phyloP scores from a whole-genome alignment of 2,888 invertebrate species.

The Phytoseiulus persimilis region DNA sequence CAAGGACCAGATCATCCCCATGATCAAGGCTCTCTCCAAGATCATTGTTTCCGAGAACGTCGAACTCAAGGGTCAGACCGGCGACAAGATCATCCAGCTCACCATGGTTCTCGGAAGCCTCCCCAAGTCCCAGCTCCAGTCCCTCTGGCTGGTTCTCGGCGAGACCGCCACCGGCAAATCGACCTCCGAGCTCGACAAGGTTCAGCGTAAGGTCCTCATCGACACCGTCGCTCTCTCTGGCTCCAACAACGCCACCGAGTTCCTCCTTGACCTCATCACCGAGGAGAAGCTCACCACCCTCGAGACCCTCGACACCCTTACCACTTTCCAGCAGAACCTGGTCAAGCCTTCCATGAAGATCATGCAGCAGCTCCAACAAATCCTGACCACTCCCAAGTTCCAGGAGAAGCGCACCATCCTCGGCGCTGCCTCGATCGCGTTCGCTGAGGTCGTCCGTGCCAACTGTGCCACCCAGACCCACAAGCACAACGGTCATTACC shows the following conservation, averaged over 20 bases:
- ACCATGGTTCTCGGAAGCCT: slow-evolving; percentile 14
- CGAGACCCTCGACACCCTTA: slow-evolving; percentile 20
- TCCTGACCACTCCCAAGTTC: slow-evolving; percentile 6
- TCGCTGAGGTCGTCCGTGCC: slow-evolving; percentile 6
- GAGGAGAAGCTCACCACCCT: slow-evolving; percentile 15
- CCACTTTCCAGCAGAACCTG: neutral
- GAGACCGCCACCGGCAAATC: neutral
- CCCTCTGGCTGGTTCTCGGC: slow-evolving; percentile 13
- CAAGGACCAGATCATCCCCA: slow-evolving; percentile 29
- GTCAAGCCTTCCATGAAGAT: slow-evolving; percentile 22
- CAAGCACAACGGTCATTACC: neutral
- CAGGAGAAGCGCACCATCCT: slow-evolving; percentile 20
- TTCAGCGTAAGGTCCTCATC: slow-evolving; percentile 35
- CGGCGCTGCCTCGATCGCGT: slow-evolving; percentile 6
- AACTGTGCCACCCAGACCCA: slow-evolving; percentile 7
- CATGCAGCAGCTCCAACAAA: neutral
- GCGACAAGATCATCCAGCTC: slow-evolving; percentile 38
- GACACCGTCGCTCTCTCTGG: slow-evolving; percentile 25
- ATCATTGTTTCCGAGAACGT: slow-evolving; percentile 36
- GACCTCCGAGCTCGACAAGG: neutral
- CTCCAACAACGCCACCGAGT: slow-evolving; percentile 30
- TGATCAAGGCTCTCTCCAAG: slow-evolving; percentile 19
- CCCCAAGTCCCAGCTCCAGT: neutral
- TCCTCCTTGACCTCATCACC: slow-evolving; percentile 12
- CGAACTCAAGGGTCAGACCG: slow-evolving; percentile 20